Base-by-base conservation (phyloP, 2,888 invertebrate species). In the Nemotelus pantherinus region DNA sequence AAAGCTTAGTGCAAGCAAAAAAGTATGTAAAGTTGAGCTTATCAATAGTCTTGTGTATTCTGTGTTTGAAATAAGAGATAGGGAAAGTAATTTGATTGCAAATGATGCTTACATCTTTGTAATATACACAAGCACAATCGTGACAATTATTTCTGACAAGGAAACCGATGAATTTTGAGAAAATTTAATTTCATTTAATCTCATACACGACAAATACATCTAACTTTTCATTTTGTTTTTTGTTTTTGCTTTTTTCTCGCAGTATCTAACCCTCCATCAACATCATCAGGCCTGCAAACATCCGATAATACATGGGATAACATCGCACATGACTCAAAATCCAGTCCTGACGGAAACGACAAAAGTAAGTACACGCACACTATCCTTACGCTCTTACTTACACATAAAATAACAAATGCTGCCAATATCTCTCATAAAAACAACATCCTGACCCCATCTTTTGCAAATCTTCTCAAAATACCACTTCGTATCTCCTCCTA, bases 241-340 rank as follows among this genome's bases (percentile, higher is more conserved):
- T 25, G n/a, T 25, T 43, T 44, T 3, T 48, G 70, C 65, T 71
- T 50, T n/a, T 48, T 48, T 57, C 7, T 71, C 7, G 0, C 80
- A 86, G 87, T 86, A 6, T 87, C 87, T 9, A 86, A 86, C 84
- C 86, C 86, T 2, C 85, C 85, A 70, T 86, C 86, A 6, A 86
- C 86, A 4, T 79, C 83, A 1, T 78, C 84, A 48, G 84, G 83
- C 50, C 78, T 83, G 53, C 83, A 82, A 70, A 83, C 84, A 76
- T 85, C 85, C n/a, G 86, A 86, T 47, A 80, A 83, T 45, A 83
- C 83, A 78, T 85, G 85, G 84, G 86, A 86, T 77, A 82, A 82
- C 44, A 83, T 82, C 1, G 83, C 83, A 67, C 82, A 82, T 5
- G 83, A 81, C 50, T 50, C 78, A 57, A 78, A 79, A 65, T 71